Percentiles rank a stretch among this genome's conserved stretches.
These are phyloP conservation scores for Junonia oenone DNA, from an alignment of 2,888 invertebrate genomes.

Conservation along the genomic window DNA sequence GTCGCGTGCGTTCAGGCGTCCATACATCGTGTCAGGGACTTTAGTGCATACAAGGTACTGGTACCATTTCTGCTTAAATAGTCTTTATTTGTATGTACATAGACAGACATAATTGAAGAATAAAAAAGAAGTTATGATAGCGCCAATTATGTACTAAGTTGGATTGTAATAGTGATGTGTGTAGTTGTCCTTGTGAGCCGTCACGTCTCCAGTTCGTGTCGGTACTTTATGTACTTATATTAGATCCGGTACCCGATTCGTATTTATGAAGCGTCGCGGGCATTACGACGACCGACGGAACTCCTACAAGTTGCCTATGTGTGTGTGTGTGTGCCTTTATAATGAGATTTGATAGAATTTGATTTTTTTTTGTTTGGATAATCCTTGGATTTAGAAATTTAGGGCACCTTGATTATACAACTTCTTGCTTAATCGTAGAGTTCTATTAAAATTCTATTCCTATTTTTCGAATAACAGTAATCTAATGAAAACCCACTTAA, in stretches of 20 bases:
- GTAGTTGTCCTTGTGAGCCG: constrained; percentile 31
- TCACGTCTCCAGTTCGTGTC: constrained; percentile 48
- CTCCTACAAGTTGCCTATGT: constrained; percentile 12
- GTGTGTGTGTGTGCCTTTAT: constrained; percentile 5
- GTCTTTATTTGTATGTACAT: not conserved
- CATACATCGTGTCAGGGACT: too few relatives aligned
- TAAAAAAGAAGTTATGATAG: not conserved
- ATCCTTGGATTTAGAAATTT: too few relatives aligned
- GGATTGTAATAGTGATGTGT: constrained; percentile 1
- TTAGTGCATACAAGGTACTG: too few relatives aligned
- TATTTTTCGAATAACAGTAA: not conserved
- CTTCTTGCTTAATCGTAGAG: too few relatives aligned
- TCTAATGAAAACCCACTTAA: not conserved
- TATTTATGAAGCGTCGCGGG: constrained; percentile 39
- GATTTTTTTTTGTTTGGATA: not conserved
- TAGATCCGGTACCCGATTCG: constrained; percentile 51
- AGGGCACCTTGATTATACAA: too few relatives aligned
- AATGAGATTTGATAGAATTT: constrained; percentile 1
- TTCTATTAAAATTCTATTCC: not conserved
- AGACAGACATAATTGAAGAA: not conserved
- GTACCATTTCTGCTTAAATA: too few relatives aligned
- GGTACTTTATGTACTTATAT: constrained; percentile 41
- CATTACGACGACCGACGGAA: constrained; percentile 35
- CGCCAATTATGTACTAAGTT: not conserved
- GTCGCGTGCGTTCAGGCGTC: too few relatives aligned